Base-by-base conservation (phyloP, 1,140 invertebrate species). In the Semibalanus balanoides region DNA sequence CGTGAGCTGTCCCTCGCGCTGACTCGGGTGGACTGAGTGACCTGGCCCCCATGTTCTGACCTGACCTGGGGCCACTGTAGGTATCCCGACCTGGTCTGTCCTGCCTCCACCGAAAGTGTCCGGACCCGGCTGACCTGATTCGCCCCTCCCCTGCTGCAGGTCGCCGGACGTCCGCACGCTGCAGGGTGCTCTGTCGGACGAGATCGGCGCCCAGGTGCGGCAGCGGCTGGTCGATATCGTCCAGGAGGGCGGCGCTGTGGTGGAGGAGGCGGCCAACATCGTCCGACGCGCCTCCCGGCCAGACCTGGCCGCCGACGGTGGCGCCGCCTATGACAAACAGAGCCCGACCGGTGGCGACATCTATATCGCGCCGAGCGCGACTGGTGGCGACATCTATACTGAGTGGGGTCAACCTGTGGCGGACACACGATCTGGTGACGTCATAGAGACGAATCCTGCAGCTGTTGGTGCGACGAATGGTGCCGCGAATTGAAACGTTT, bases 181-280 rank as follows among this genome's bases (percentile, higher is more conserved):
- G n/a, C n/a, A 29, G 70, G 70, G 70, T n/a, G 29, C 28, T 3
- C n/a, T 9, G n/a, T 72, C 28, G 70, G 70, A 72, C 70, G 70
- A 72, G 70, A 22, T 72, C 3, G 70, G 70, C 11, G 28, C 5
- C 9, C 70, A 19, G 7, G 70, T 72, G n/a, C n/a, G 70, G 3
- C 70, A 29, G 3, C n/a, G 70, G n/a, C 70, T 72, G n/a, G 28
- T 72, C 29, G 70, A 72, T 29, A 72, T 72, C 70, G 70, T 72
- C 28, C 70, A 72, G 70, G 70, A 72, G 29, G 28, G 70, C 29
- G 70, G 70, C 70, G n/a, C 19, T 9, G 11, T 29, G 9, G 70
- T 72, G n/a, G 51, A 64, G 22, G 51, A 64, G 9, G 51, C 51
- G 7, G 51, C 11, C 51, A 25, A 14, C 22, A 64, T 64, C 51